phyloP scores from a whole-genome alignment of 2,888 invertebrate species.

The Cynaeus angustus region DNA sequence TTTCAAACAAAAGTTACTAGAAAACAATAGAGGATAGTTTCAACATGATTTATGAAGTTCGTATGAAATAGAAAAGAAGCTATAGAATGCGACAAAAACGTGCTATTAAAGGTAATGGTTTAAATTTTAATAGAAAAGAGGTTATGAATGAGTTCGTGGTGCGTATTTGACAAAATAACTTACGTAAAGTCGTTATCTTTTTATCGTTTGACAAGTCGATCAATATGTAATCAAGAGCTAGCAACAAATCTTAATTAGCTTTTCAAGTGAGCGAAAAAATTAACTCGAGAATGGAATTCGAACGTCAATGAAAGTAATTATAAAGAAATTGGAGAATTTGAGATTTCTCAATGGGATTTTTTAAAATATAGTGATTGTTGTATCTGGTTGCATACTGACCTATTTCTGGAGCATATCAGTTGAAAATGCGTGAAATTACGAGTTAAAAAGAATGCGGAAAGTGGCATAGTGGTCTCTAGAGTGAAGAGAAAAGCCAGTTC shows the following conservation, averaged over 20 bases:
- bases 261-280: constrained; percentile 3
- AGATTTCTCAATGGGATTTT: no score
- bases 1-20: no score
- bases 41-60: no score
- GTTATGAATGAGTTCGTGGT: not conserved
- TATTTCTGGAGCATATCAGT: constrained; percentile 32
- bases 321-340: not conserved
- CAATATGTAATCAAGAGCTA: constrained; percentile 25
- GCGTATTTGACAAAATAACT: constrained; percentile 17
- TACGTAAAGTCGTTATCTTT: constrained; percentile 12
- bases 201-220: not conserved
- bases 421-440: constrained; percentile 52
- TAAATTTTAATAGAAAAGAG: constrained; percentile 15
- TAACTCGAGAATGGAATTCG: constrained; percentile 10
- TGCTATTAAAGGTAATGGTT: not conserved
- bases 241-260: constrained; percentile 20
- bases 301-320: no score
- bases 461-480: constrained; percentile 48
- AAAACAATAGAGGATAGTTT: no score
- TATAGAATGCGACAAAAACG: no score
- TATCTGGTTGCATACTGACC: constrained; percentile 26
- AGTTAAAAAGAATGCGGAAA: constrained; percentile 52
- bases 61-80: no score
- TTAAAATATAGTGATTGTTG: constrained; percentile 33
- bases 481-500: constrained; percentile 51